These are phyloP conservation scores for Drosophila ezoana DNA, from an alignment of 2,888 invertebrate genomes.

Conservation along the genomic window DNA sequence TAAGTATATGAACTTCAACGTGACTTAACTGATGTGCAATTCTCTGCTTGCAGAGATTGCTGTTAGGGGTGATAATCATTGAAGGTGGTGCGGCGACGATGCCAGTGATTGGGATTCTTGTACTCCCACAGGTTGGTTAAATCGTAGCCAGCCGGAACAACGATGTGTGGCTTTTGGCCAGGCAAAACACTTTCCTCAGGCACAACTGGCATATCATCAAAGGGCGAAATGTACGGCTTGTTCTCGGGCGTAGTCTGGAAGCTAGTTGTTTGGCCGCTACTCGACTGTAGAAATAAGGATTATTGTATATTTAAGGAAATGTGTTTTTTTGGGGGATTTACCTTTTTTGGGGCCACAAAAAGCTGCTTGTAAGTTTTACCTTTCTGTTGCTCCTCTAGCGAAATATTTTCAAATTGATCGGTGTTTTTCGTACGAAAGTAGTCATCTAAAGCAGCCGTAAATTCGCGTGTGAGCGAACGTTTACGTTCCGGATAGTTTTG, in stretches of 20 bases:
- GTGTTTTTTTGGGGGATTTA: constrained; percentile 2
- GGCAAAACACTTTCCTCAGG: neutral
- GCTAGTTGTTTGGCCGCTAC: neutral
- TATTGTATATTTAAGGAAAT: neutral
- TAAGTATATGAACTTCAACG: neutral
- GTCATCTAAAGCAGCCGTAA: constrained; percentile 33
- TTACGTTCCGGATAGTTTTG: neutral
- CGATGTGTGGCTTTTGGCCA: neutral
- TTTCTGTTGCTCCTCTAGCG: constrained; percentile 4
- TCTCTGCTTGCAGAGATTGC: constrained; percentile 2
- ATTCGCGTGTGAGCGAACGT: constrained; percentile 6
- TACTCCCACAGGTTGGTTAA: constrained; percentile 37
- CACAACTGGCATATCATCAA: constrained; percentile 18
- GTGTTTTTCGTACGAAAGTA: constrained; percentile 26
- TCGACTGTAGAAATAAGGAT: constrained; percentile 3
- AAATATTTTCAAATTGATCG: neutral
- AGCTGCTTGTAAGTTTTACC: neutral
- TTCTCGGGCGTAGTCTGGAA: neutral
- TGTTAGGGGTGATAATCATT: constrained; percentile 22
- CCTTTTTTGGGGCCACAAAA: constrained; percentile 1
- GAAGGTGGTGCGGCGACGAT: constrained; percentile 39
- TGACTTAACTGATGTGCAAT: constrained; percentile 20
- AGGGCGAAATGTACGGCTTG: constrained; percentile 51
- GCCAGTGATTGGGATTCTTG: constrained; percentile 61
- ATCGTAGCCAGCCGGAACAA: constrained; percentile 59